Percentiles rank a stretch among this genome's conserved stretches.
These are phyloP conservation scores for Ellobius talpinus DNA, from an alignment of 2,113 vertebrate species.

Conservation along the genomic window DNA sequence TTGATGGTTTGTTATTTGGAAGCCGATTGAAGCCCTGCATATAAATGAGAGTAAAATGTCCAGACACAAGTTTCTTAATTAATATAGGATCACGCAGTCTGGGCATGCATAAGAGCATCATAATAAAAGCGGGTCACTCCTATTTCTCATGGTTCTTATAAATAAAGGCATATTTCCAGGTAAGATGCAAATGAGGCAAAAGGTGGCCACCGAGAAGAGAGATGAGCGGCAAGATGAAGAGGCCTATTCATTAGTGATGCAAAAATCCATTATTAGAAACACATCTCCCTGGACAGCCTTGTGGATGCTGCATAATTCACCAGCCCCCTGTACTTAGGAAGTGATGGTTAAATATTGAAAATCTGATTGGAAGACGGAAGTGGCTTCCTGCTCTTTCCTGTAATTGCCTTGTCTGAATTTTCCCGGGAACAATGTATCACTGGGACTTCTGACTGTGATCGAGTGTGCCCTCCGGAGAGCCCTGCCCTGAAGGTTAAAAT, in stretches of 20 bases:
- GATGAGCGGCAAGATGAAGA: conserved; percentile 53
- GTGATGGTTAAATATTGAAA: conserved; percentile 81
- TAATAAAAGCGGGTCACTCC: conserved; percentile 12
- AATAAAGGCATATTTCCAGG: conserved; percentile 40
- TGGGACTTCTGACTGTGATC: conserved; percentile 67
- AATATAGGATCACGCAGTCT: neutral
- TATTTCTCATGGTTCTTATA: conserved; percentile 27
- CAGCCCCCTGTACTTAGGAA: conserved; percentile 68
- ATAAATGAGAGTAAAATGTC: neutral
- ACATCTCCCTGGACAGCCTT: conserved; percentile 67
- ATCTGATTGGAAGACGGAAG: conserved; percentile 73
- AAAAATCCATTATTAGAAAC: conserved; percentile 79
- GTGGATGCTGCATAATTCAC: conserved; percentile 77
- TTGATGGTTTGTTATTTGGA: neutral
- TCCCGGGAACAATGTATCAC: conserved; percentile 72
- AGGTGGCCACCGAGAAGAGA: conserved; percentile 55
- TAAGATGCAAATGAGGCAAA: conserved; percentile 63
- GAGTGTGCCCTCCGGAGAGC: conserved; percentile 57
- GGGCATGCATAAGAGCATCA: neutral
- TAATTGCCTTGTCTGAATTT: conserved; percentile 80
- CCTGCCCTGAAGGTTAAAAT: conserved; percentile 61
- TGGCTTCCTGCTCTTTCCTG: conserved; percentile 78
- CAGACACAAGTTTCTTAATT: neutral
- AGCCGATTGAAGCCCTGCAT: neutral
- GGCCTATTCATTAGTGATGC: conserved; percentile 72